Evolutionary conservation across 2,113 vertebrate species (phyloP), one percentile per base, ranked within the genome.

Genomic region (Ascaphus truei): DNA sequence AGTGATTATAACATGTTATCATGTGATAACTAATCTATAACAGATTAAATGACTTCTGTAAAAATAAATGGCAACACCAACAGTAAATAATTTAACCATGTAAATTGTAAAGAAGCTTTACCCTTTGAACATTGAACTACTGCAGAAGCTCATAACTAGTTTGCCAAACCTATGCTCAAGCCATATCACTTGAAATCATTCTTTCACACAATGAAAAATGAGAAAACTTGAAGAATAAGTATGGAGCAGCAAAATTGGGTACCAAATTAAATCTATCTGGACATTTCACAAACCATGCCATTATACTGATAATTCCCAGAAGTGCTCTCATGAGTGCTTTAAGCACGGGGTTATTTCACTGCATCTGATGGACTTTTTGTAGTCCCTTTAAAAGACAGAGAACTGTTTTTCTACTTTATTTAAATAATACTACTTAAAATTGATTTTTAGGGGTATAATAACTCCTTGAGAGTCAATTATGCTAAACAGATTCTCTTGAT

Each of bases 391-490:
- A 91, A 89, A 91, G 81, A 85, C 87, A 91, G 86, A 87, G 87
- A 90, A 91, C 89, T 87, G 78, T 91, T 92, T 92, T 90, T 90
- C 86, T 91, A 89, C 88, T 90, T 90, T 89, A 90, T 90, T 91
- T 89, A 89, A 91, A 92, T 92, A 91, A 92, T 90, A 85, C 87
- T 84, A 86, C 87, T 92, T 91, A 89, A 90, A 92, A 90, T 90
- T 85, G 89, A 89, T 90, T 92, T 92, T 92, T 91, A 91, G 88
- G 85, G 85, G 89, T 89, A 90, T 92, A 91, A 90, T 92, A 90
- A 90, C 88, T 91, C 86, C 90, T 90, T 86, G 87, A 90, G 88
- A 90, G 88, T 91, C 88, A 90, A 86, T 90, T 90, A 90, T 90
- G 90, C 87, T 88, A 92, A 92, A 91, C 86, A 91, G 86, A 90